Evolutionary conservation across 2,113 vertebrate species (phyloP).

Genomic region (Atrichornis clamosus): DNA sequence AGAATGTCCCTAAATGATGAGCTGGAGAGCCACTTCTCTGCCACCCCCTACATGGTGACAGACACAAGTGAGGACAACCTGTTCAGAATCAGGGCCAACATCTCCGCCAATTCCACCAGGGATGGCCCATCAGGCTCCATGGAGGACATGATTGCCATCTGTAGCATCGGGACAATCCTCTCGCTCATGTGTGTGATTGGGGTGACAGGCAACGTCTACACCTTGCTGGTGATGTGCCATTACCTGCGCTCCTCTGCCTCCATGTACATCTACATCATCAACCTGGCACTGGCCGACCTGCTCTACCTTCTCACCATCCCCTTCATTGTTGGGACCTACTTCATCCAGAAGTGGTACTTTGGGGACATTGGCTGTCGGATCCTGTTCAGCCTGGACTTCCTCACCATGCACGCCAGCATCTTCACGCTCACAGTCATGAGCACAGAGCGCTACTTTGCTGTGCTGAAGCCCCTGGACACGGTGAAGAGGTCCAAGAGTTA

Average conservation of each 20-base stretch:
- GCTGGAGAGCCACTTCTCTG: constrained; percentile 28
- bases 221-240: constrained; percentile 88
- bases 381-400: constrained; percentile 89
- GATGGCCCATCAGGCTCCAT: constrained; percentile 11
- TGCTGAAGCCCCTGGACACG: constrained; percentile 88
- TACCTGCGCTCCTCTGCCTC: constrained; percentile 86
- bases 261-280: constrained; percentile 94
- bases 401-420: constrained; percentile 93
- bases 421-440: constrained; percentile 92
- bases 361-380: constrained; percentile 82
- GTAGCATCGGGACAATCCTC: constrained; percentile 83
- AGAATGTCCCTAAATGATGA: constrained; percentile 46
- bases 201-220: constrained; percentile 88
- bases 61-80: constrained; percentile 64
- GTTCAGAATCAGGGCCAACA: constrained; percentile 66
- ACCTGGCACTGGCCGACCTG: constrained; percentile 86
- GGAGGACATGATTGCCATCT: constrained; percentile 82
- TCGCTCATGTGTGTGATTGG: constrained; percentile 87
- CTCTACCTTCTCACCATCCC: constrained; percentile 90
- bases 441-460: constrained; percentile 87
- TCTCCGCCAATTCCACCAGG: constrained; percentile 31
- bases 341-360: constrained; percentile 88
- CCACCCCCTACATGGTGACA: constrained; percentile 67
- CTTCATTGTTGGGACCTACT: constrained; percentile 89
- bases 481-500: constrained; percentile 90